phyloP scores from a whole-genome alignment of 2,797 vertebrate species.

The Pitangus sulphuratus region DNA sequence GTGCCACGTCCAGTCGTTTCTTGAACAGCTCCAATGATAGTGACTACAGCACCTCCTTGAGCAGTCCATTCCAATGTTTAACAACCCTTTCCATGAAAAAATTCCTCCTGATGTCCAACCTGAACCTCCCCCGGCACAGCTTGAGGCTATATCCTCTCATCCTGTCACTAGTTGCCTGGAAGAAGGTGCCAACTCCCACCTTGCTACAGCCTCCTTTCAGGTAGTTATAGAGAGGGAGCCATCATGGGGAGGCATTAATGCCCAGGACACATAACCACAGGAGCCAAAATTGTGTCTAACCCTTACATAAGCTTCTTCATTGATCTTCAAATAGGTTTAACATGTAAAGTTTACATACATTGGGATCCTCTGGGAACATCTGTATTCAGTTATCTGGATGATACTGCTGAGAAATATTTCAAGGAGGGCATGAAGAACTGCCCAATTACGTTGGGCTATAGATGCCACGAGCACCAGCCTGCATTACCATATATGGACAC shows the following conservation, averaged over 20 bases:
- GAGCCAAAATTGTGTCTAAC: not conserved
- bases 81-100: not conserved
- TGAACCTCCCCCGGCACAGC: not conserved
- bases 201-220: not conserved
- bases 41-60: not conserved
- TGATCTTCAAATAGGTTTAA: not conserved
- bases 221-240: not conserved
- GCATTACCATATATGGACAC: not conserved
- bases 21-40: not conserved
- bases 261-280: not conserved
- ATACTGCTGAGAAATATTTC: not conserved
- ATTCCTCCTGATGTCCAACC: not conserved
- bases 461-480: not conserved
- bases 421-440: not conserved
- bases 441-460: not conserved
- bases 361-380: not conserved
- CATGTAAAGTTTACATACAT: not conserved
- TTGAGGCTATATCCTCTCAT: not conserved
- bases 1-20: not conserved
- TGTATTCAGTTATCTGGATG: not conserved
- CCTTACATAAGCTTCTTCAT: not conserved
- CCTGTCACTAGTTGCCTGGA: not conserved
- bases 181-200: not conserved
- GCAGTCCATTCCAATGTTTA: not conserved
- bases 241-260: not conserved